Conservation (phyloP, 2,888 invertebrate species). For the Halocaridina rubra region DNA sequence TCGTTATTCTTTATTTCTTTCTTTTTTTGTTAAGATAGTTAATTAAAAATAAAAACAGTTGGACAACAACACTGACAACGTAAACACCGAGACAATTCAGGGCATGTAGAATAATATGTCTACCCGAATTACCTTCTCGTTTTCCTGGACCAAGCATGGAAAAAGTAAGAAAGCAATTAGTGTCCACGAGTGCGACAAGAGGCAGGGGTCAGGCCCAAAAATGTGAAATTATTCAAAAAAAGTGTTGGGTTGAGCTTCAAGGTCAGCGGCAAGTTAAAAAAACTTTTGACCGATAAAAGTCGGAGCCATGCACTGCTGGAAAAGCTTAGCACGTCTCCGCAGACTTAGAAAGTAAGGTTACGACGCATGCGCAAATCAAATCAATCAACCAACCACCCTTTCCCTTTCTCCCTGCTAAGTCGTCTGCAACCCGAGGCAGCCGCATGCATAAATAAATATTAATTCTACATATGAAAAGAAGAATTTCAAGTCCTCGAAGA, state of each 20-base stretch:
- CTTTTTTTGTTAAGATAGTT: neutral
- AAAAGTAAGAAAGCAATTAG: conserved; percentile 64
- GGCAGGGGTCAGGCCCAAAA: conserved; percentile 46
- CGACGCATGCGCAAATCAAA: conserved; percentile 43
- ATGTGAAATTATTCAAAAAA: conserved; percentile 18
- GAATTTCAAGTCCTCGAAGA: too few relatives aligned
- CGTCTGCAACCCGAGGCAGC: conserved; percentile 1
- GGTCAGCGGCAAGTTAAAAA: conserved; percentile 21
- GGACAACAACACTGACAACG: conserved; percentile 49
- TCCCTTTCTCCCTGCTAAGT: conserved; percentile 20
- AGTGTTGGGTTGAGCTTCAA: too few relatives aligned
- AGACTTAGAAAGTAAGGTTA: conserved; percentile 11
- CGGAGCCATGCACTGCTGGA: conserved; percentile 49
- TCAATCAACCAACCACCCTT: conserved; percentile 1
- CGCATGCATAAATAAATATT: neutral
- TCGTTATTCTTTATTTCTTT: neutral
- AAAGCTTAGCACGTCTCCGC: conserved; percentile 36
- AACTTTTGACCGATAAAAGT: conserved; percentile 29
- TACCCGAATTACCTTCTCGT: conserved; percentile 63
- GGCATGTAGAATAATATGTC: conserved; percentile 57
- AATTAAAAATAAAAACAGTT: neutral
- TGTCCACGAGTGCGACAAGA: conserved; percentile 44
- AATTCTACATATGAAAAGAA: neutral
- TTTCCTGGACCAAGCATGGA: conserved; percentile 61
- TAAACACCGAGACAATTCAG: conserved; percentile 46